Evolutionary conservation across 37 sponge, comb jelly and placozoan genomes (phyloP).

Genomic region (Amphimedon queenslandica): DNA sequence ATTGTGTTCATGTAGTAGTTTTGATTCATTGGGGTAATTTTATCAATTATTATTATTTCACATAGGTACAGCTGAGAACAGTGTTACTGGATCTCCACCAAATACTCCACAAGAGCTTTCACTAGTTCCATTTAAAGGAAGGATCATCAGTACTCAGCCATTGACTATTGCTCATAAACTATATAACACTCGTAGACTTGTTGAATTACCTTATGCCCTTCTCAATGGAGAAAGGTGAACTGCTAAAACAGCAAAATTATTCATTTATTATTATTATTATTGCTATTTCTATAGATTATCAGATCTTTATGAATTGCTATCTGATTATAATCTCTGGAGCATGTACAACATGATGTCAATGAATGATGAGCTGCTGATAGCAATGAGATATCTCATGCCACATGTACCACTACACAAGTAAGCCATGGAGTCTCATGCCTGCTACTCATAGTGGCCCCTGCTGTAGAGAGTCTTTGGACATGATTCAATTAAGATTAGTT

Average conservation of each 20-base stretch:
- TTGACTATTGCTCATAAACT: conserved; percentile 9
- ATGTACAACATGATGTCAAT: conserved; percentile 19
- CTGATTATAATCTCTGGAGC: conserved; percentile 52
- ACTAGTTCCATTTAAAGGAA: background rate
- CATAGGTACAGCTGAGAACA: background rate
- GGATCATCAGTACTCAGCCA: conserved; percentile 20
- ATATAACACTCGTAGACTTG: conserved; percentile 62
- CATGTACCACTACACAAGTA: no score
- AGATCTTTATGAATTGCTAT: conserved; percentile 44
- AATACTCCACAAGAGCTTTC: no score
- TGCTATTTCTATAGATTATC: background rate
- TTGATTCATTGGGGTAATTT: no score
- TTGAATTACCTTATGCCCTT: conserved; percentile 61
- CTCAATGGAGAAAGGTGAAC: conserved; percentile 6
- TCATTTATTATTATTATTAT: background rate
- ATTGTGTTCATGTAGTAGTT: no score
- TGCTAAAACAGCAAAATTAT: background rate
- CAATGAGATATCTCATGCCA: no score
- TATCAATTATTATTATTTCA: background rate
- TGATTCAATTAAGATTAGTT: conserved; percentile 41
- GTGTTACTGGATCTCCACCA: no score
- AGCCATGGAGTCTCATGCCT: background rate
- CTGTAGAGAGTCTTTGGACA: background rate
- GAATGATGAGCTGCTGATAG: conserved; percentile 30
- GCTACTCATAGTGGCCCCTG: background rate